Evolutionary conservation across 2,113 vertebrate genomes (phyloP), one percentile per base, ranked within the genome.

Genomic region (Mustela nigripes): DNA sequence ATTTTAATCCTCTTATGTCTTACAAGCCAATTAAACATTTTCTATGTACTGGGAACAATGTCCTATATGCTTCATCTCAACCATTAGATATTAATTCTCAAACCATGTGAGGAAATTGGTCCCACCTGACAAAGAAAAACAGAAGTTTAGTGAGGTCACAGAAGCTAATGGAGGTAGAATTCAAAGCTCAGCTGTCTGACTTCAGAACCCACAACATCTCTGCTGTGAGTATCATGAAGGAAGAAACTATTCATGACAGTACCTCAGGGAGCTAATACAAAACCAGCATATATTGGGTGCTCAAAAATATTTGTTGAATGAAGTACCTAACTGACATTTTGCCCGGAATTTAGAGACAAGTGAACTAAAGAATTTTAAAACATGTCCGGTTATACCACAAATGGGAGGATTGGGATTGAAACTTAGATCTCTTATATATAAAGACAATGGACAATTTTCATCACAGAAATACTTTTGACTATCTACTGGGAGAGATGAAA

Each of bases 271-370:
- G 48, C n/a, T 89, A 89, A n/a, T 60, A 87, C 21, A 92, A 82
- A 92, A 71, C 24, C 6, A 45, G 16, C 33, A 92, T 21, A 33
- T 26, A 22, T 3, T 42, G 81, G 12, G n/a, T 48, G 24, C 31
- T 91, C 33, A 56, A 92, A 83, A 67, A 42, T 63, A 76, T 45
- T 60, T 89, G 63, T 42, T 86, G 56, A 86, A 50, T 82, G 63
- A 94, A 76, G 74, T 69, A 88, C n/a, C 24, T 50, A 89, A 94
- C 14, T 36, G 42, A 11, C 48, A 94, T 91, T 89, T 94, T 53
- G 18, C 60, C 65, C 50, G 79, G 50, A 97, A 91, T 91, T 93
- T 85, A 96, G 50, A 96, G 18, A 76, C 11, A 93, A 91, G 71
- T 84, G 42, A 90, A 94, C 45, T 79, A 42, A 88, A 93, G 28